These are phyloP conservation scores for Python bivittatus DNA, from an alignment of 2,113 vertebrate genomes.

Conservation along the genomic window DNA sequence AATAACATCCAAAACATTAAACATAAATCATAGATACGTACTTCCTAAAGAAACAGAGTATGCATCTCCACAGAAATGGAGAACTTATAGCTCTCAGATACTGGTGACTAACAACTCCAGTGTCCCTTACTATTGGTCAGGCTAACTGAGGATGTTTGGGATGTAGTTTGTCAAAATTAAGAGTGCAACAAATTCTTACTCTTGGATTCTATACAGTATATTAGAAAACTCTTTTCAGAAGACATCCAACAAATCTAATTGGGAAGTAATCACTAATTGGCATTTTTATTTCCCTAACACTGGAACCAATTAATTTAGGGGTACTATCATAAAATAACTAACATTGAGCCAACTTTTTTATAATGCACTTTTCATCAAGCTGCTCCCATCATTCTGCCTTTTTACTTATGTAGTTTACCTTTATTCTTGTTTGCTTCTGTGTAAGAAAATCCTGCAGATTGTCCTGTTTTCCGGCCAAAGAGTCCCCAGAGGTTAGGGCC, in stretches of 20 bases:
- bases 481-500: constrained; percentile 82
- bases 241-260: not conserved
- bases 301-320: constrained; percentile 5
- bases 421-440: constrained; percentile 85
- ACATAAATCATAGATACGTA: not conserved
- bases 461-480: constrained; percentile 77
- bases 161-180: not conserved
- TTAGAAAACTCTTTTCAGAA: not conserved
- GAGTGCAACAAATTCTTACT: not conserved
- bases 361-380: not conserved
- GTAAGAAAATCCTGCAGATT: constrained; percentile 78
- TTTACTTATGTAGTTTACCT: constrained; percentile 61
- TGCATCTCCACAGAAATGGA: not conserved
- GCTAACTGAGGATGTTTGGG: not conserved
- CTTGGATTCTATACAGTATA: not conserved
- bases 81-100: not conserved
- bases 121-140: not conserved
- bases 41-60: not conserved
- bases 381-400: fast-evolving
- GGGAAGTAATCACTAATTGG: not conserved
- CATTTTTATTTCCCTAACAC: constrained; percentile 11
- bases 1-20: not conserved
- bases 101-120: not conserved
- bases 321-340: not conserved
- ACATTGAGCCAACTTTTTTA: not conserved